Evolutionary conservation across 1,140 invertebrate genomes (phyloP).

Genomic region (Anastrepha obliqua): DNA sequence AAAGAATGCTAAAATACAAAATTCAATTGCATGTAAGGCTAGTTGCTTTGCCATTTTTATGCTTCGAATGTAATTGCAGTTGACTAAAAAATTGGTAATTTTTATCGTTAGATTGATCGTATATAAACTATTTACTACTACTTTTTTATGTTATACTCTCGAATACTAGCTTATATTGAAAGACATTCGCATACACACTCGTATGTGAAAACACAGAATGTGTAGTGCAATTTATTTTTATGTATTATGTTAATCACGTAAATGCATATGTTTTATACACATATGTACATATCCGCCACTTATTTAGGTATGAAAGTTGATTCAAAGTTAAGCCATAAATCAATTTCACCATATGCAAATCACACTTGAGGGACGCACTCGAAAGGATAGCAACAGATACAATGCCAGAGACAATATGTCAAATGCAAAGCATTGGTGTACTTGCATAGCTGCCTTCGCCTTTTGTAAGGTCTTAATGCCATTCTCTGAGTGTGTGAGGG

Average conservation of each 20-base stretch:
- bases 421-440: neutral
- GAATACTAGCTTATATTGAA: no score
- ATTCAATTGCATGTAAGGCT: no score
- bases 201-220: no score
- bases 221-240: no score
- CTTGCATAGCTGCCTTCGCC: slow-evolving; percentile 10
- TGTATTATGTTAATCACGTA: slow-evolving; percentile 3
- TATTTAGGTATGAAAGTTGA: neutral
- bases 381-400: neutral
- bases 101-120: no score
- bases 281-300: neutral
- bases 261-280: neutral
- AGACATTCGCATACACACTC: no score
- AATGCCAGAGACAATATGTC: slow-evolving; percentile 7
- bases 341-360: slow-evolving; percentile 17
- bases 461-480: neutral
- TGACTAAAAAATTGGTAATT: no score
- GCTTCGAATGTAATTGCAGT: no score
- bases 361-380: slow-evolving; percentile 41
- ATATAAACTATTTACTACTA: no score
- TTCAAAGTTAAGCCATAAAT: slow-evolving; percentile 9
- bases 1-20: no score
- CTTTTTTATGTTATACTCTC: no score
- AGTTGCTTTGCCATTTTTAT: no score
- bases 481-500: neutral